phyloP scores from a whole-genome alignment of 2,113 vertebrate species.

The Eurystomus gularis region DNA sequence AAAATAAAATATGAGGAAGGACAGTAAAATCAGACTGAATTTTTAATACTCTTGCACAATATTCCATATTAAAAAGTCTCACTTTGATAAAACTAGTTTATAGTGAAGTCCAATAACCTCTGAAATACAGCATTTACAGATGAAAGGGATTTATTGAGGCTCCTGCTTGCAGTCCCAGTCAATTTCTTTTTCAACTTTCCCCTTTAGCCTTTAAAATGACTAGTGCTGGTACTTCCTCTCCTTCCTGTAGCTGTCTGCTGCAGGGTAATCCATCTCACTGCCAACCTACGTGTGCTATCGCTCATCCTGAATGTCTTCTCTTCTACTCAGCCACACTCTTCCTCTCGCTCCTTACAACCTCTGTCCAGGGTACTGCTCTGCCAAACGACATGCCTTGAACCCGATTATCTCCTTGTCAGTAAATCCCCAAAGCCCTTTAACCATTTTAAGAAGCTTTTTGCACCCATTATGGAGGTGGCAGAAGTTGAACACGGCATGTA shows the following conservation, averaged over 20 bases:
- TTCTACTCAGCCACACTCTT: not conserved
- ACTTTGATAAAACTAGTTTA: not conserved
- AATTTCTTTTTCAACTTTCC: not conserved
- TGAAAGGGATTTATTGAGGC: not conserved
- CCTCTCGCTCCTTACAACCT: not conserved
- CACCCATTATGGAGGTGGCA: not conserved
- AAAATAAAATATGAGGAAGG: not conserved
- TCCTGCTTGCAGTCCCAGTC: not conserved
- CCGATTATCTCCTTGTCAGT: not conserved
- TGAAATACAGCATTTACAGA: not conserved
- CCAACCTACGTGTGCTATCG: rapidly evolving
- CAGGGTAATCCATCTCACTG: not conserved
- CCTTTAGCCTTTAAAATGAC: not conserved
- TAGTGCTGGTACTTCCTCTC: not conserved
- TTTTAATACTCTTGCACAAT: not conserved
- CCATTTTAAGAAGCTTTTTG: conserved; percentile 5
- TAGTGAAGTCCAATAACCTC: not conserved
- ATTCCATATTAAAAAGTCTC: not conserved
- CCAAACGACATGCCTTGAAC: not conserved
- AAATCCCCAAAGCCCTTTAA: not conserved
- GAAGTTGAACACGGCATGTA: not conserved
- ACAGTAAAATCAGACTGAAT: not conserved
- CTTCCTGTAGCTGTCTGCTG: not conserved
- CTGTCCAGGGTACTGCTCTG: not conserved
- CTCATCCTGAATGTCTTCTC: not conserved